Base-by-base conservation (phyloP, 2,113 vertebrate genomes). In the Panurus biarmicus region DNA sequence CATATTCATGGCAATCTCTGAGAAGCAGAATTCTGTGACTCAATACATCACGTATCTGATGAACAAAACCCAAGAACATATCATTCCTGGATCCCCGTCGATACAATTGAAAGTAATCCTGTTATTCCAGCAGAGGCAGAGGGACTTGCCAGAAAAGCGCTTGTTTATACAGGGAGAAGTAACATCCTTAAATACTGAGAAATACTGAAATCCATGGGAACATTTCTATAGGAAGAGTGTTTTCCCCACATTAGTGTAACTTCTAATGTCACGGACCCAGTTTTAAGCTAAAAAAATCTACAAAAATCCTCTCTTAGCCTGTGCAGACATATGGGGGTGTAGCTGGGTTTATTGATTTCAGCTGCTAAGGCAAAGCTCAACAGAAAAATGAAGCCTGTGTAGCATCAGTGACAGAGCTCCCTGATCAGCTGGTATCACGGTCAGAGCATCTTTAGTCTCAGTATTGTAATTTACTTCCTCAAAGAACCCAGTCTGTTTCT, bases 51-150 rank as follows among this genome's bases (percentile, higher is more conserved):
- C 1, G 1, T 28, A 44, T 45, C 47, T 44, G 71, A 73, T 2
- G 21, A 85, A 76, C 60, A 93, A 91, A 91, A 80, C 9, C 38
- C 58, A 51, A 31, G 22, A 66, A 53, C 4, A 5, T 87, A 79
- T 87, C 89, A 91, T 85, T 94, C n/a, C 89, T 93, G 94, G 91
- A 93, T 71, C 40, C 10, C 36, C 80, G 67, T 91, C 89, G 93
- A 86, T 56, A 94, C 58, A 88, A 91, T 48, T 56, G 20, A 38
- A 81, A 88, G 26, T 4, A 91, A 90, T 64, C 50, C 45, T 85
- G 54, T 87, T 94, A 64, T 88, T 93, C 47, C 76, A 94, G 70
- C 66, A 75, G 29, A 85, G 57, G 54, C 29, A 80, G 57, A 91
- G 20, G 16, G 57, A 57, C 79, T 84, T 81, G 35, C 33, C 0